These are phyloP conservation scores for Biston stratarius DNA, from an alignment of 2,888 invertebrate species.

Conservation along the genomic window DNA sequence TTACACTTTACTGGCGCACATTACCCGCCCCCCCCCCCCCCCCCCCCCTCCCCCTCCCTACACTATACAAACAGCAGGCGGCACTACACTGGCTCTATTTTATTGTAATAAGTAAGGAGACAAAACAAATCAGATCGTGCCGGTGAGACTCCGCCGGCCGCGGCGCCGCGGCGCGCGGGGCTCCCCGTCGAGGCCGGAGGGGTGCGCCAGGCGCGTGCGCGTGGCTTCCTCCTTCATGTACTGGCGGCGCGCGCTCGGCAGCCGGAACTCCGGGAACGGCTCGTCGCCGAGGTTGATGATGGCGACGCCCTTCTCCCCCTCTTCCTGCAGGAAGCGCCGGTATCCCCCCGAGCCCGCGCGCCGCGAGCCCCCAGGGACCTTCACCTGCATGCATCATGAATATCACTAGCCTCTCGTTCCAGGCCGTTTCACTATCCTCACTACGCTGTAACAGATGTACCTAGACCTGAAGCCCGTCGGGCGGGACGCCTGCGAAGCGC, in stretches of 20 bases:
- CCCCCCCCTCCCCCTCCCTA: no score
- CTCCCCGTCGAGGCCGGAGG: conserved; percentile 1
- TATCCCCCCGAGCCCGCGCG: conserved; percentile 21
- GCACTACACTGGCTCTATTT: no score
- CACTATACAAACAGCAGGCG: no score
- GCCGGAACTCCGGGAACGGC: conserved; percentile 63
- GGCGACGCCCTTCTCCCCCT: conserved; percentile 54
- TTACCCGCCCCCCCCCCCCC: no score
- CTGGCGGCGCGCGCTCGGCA: conserved; percentile 64
- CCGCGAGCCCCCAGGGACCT: conserved; percentile 24
- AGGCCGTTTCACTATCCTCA: no score
- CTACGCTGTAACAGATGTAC: no score
- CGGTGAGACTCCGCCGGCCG: no score
- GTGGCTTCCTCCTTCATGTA: conserved; percentile 54
- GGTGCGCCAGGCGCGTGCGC: conserved; percentile 11
- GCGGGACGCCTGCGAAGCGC: no score
- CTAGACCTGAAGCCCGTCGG: no score
- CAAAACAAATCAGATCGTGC: no score
- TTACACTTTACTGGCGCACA: background rate
- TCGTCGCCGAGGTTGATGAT: conserved; percentile 59
- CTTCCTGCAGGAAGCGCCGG: conserved; percentile 59
- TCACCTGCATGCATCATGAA: background rate
- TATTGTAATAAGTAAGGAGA: no score
- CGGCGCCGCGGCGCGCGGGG: background rate
- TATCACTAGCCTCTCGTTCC: no score